Evolutionary conservation across 2,888 invertebrate species (phyloP).

Genomic region (Phorcus lineatus): DNA sequence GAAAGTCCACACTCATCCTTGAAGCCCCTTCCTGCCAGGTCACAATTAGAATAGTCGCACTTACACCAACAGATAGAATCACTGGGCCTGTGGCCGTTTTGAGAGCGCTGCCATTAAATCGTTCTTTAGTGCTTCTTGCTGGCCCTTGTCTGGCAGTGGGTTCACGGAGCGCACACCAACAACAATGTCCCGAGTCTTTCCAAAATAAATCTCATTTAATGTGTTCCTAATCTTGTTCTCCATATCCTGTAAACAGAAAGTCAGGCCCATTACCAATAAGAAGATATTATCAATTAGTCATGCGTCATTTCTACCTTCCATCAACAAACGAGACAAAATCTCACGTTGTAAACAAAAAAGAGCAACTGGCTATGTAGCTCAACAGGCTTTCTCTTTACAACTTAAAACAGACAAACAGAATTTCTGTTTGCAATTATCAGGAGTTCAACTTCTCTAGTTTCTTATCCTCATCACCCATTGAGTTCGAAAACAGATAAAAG

Average conservation of each 20-base stretch:
- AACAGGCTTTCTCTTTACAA: too few relatives aligned
- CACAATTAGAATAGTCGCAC: not conserved
- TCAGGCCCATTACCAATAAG: not conserved
- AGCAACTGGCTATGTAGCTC: too few relatives aligned
- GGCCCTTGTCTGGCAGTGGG: constrained; percentile 83
- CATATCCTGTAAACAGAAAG: constrained; percentile 83
- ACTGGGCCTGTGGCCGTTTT: constrained; percentile 14
- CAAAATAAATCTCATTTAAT: constrained; percentile 98
- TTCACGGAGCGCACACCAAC: constrained; percentile 91
- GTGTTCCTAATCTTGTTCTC: constrained; percentile 99
- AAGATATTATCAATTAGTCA: too few relatives aligned
- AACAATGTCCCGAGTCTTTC: constrained; percentile 98
- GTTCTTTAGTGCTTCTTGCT: constrained; percentile 50
- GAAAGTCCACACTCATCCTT: too few relatives aligned
- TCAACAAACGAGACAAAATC: not conserved
- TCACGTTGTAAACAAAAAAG: too few relatives aligned
- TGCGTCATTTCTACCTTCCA: too few relatives aligned
- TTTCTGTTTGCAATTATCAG: too few relatives aligned
- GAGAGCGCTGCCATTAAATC: constrained; percentile 46
- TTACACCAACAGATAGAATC: not conserved
- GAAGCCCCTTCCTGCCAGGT: not conserved
- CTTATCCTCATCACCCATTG: too few relatives aligned
- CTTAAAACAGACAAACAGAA: too few relatives aligned
- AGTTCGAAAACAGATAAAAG: too few relatives aligned
- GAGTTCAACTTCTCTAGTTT: too few relatives aligned